Conservation (phyloP, 2,113 vertebrate species). For the Sorex araneus region DNA sequence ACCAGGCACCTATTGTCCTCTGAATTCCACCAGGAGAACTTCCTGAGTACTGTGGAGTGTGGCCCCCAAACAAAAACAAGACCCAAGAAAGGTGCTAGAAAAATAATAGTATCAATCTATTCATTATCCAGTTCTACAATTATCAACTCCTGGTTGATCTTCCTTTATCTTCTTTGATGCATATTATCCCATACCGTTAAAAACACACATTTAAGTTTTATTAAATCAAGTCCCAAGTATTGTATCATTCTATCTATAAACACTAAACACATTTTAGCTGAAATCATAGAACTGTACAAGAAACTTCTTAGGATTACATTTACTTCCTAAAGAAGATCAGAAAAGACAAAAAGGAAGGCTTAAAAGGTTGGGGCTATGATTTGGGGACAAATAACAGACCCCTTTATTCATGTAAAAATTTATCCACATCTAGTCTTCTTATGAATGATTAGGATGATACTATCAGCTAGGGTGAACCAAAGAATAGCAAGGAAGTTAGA, state of each 20-base stretch:
- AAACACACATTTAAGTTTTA: background rate
- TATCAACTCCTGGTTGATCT: background rate
- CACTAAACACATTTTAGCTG: conserved; percentile 11
- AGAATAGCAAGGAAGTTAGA: conserved; percentile 53
- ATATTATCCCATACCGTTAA: background rate
- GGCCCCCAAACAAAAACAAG: too few species aligned
- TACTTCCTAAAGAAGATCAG: conserved; percentile 31
- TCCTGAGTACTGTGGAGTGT: too few species aligned
- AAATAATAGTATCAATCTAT: background rate
- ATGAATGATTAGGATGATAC: conserved; percentile 26
- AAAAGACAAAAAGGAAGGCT: background rate
- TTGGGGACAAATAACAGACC: conserved; percentile 46
- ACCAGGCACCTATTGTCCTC: too few species aligned
- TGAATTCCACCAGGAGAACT: too few species aligned
- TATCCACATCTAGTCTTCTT: conserved; percentile 36
- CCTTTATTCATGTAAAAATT: conserved; percentile 29
- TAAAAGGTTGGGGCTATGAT: conserved; percentile 25
- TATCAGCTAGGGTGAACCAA: conserved; percentile 41
- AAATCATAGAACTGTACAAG: background rate
- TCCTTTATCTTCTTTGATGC: conserved; percentile 46
- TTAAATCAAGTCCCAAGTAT: conserved; percentile 33
- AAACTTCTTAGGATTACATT: conserved; percentile 20
- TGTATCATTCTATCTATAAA: background rate
- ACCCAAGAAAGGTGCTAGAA: background rate
- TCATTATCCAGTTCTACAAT: conserved; percentile 5